A percentile compares a stretch with the other conserved stretches of the same genome.
phyloP scores from a whole-genome alignment of 2,113 vertebrate species.

The Onychostruthus taczanowskii region DNA sequence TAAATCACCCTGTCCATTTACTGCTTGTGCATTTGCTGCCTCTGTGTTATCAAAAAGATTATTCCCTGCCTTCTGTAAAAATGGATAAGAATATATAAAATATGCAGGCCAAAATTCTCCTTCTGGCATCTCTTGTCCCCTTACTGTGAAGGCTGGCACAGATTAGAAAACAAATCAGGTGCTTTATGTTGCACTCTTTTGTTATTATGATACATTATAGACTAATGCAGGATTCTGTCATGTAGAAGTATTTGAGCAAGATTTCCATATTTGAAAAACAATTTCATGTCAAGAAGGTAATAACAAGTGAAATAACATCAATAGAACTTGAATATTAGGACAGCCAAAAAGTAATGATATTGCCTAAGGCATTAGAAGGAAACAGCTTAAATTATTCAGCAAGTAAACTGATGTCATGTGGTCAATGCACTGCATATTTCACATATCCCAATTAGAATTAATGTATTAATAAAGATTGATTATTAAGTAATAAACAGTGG shows the following conservation, averaged over 20 bases:
- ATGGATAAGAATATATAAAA: slow-evolving; percentile 56
- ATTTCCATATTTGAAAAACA: slow-evolving; percentile 64
- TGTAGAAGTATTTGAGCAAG: slow-evolving; percentile 47
- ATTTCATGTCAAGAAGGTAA: slow-evolving; percentile 54
- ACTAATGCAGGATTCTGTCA: slow-evolving; percentile 25
- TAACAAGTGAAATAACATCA: slow-evolving; percentile 62
- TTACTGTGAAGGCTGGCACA: not conserved
- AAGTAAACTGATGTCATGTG: slow-evolving; percentile 35
- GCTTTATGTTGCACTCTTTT: not conserved
- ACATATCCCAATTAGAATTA: slow-evolving; percentile 32
- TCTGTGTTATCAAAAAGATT: slow-evolving; percentile 69
- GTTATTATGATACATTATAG: slow-evolving; percentile 30
- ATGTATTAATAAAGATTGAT: slow-evolving; percentile 26
- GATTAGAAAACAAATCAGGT: slow-evolving; percentile 48
- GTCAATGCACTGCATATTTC: slow-evolving; percentile 3
- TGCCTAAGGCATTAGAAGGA: slow-evolving; percentile 33
- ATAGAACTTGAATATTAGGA: slow-evolving; percentile 36
- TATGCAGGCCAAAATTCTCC: slow-evolving; percentile 36
- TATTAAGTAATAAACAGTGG: slow-evolving; percentile 42
- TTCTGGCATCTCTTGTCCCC: slow-evolving; percentile 44
- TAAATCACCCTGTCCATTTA: slow-evolving; percentile 76
- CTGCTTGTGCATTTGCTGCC: slow-evolving; percentile 43
- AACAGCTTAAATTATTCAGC: slow-evolving; percentile 57
- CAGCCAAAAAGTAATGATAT: slow-evolving; percentile 30
- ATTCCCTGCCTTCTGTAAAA: slow-evolving; percentile 60